Evolutionary conservation across 2,888 invertebrate species (phyloP), one percentile per base, ranked within the genome.

Genomic region (Calliphora vomitoria): DNA sequence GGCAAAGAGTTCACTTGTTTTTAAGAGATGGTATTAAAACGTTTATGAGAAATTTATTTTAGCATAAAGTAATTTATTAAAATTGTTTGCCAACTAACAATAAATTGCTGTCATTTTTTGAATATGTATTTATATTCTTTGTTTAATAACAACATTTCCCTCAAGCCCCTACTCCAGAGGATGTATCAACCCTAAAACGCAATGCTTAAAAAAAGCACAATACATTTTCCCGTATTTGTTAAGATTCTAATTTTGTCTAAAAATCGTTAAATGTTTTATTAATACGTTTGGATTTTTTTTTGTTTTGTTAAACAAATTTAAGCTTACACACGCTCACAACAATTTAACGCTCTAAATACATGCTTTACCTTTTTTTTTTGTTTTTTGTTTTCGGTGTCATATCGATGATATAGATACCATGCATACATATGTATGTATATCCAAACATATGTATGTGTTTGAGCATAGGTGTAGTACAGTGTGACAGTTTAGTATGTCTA

Each of bases 281-380:
- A 58, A 25, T 20, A 20, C 13, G 11, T 58, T 55, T 55, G 55
- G 11, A 53, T 53, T 18, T 53, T 18, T 58, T n/a, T n/a, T n/a
- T n/a, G n/a, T n/a, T 58, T 35, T 25, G 68, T 68, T 13, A 25
- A 68, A 25, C 47, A 44, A 68, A 68, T 47, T 68, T 15, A 68
- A 68, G 58, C 25, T 58, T 58, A 58, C 58, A 58, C 55, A 25
- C 55, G 25, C 47, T 25, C 13, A 25, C 13, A 66, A 66, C 66
- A 66, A 66, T 66, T 66, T 66, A 68, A 68, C 44, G 68, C 47
- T 68, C 68, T 68, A 44, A 68, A 68, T 68, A 47, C 44, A 68
- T 47, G 25, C 11, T 47, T 20, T 20, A 47, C 15, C 25, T 47
- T 64, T 64, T 18, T 15, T 60, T 31, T 13, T 60, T 31, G 10